Percentiles rank a stretch among this genome's conserved stretches.
phyloP scores from a whole-genome alignment of 2,797 vertebrate species.

The Acrossocheilus fasciatus region DNA sequence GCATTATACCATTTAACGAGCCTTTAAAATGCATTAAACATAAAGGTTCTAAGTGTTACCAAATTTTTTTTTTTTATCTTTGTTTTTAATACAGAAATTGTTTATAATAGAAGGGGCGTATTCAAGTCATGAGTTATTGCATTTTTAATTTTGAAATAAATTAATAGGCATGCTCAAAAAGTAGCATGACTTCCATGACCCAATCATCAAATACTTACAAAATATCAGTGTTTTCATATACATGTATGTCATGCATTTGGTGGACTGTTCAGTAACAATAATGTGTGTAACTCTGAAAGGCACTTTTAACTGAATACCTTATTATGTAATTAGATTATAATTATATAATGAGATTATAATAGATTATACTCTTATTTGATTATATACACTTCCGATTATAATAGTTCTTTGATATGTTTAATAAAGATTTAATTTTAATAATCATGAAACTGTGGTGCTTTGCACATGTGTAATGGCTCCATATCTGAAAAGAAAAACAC shows the following conservation, averaged over 20 bases:
- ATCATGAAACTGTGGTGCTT: not conserved
- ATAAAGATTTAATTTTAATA: not conserved
- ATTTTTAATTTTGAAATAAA: not conserved
- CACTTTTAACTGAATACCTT: not conserved
- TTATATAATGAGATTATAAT: not conserved
- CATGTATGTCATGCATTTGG: too few relatives aligned
- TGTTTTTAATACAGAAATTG: not conserved
- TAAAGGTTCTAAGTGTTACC: not conserved
- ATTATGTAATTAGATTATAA: not conserved
- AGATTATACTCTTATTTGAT: not conserved
- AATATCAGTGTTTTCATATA: not conserved
- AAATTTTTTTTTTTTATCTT: not conserved
- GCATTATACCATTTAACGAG: not conserved
- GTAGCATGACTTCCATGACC: not conserved
- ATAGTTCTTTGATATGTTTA: not conserved
- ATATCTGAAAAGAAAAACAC: not conserved
- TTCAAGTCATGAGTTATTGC: not conserved
- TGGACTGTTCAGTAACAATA: not conserved
- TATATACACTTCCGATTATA: not conserved
- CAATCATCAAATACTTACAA: not conserved
- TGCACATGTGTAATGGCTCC: not conserved
- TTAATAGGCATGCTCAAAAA: not conserved
- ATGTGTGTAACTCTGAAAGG: not conserved
- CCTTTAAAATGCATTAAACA: not conserved
- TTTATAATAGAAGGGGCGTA: not conserved